Evolutionary conservation across 1,140 invertebrate species (phyloP).

Genomic region (Caenorhabditis brenneri): DNA sequence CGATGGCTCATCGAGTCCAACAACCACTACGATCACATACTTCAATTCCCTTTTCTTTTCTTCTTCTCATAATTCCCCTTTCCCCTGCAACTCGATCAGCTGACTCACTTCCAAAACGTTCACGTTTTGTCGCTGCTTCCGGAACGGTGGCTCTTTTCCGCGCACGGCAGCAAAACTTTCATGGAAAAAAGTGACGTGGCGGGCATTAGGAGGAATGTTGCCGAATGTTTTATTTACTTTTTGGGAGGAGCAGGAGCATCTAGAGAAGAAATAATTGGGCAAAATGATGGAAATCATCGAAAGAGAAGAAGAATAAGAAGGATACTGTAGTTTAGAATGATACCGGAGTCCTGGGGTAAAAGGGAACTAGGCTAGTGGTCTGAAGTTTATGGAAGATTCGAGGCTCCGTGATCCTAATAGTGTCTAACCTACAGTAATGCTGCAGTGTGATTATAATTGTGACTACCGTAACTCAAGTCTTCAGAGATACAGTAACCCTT

Average conservation of each 20-base stretch:
- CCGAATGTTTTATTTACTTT: slow-evolving; percentile 33
- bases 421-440: too few relatives aligned
- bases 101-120: slow-evolving; percentile 8
- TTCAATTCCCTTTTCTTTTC: not conserved
- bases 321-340: not conserved
- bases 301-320: too few relatives aligned
- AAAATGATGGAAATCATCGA: slow-evolving; percentile 24
- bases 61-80: not conserved
- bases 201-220: slow-evolving; percentile 11
- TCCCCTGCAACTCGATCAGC: not conserved
- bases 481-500: too few relatives aligned
- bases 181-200: slow-evolving; percentile 27
- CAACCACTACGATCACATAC: not conserved
- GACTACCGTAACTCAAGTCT: too few relatives aligned
- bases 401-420: too few relatives aligned
- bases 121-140: not conserved
- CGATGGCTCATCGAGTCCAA: slow-evolving; percentile 22
- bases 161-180: not conserved
- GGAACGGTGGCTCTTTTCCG: not conserved
- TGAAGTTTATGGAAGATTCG: too few relatives aligned
- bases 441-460: too few relatives aligned
- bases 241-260: not conserved
- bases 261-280: not conserved
- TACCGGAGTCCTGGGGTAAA: not conserved
- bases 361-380: too few relatives aligned